A percentile compares a stretch with the other conserved stretches of the same genome.
These are phyloP conservation scores for Metallyticus violacea DNA, from an alignment of 2,888 invertebrate genomes.

Conservation along the genomic window DNA sequence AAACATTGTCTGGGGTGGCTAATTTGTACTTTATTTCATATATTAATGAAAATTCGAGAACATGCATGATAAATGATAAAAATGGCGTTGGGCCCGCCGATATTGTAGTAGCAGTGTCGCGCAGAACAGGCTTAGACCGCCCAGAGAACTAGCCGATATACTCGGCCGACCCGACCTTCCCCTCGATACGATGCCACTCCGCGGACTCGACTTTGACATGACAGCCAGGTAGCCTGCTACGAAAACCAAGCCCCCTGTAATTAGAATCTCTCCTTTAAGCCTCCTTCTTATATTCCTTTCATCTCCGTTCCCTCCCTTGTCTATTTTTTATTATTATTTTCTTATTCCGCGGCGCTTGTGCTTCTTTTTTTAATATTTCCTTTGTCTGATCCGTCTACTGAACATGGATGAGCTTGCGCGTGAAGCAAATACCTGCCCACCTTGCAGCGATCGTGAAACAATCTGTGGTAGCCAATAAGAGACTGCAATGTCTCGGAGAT, in stretches of 20 bases:
- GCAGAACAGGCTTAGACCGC: not conserved
- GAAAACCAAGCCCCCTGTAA: not conserved
- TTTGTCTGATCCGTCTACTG: not conserved
- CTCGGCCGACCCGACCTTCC: not conserved
- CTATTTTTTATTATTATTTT: not conserved
- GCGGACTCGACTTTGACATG: not conserved
- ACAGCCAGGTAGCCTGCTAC: slow-evolving; percentile 6
- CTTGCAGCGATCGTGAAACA: not conserved
- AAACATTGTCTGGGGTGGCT: too few relatives aligned
- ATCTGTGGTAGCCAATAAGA: not conserved
- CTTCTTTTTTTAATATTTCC: not conserved
- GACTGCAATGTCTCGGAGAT: too few relatives aligned
- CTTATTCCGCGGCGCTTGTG: not conserved
- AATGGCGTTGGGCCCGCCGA: not conserved
- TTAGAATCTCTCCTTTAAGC: not conserved
- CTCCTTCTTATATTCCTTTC: not conserved
- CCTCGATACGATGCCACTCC: not conserved
- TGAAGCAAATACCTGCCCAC: not conserved
- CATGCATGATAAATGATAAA: too few relatives aligned
- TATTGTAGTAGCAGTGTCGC: not conserved
- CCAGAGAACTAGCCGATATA: not conserved
- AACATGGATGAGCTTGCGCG: not conserved
- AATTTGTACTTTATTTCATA: too few relatives aligned
- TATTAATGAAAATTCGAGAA: too few relatives aligned
- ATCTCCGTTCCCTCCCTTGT: not conserved